phyloP scores from a whole-genome alignment of 2,888 invertebrate species.

The Dicyrtomina minuta region DNA sequence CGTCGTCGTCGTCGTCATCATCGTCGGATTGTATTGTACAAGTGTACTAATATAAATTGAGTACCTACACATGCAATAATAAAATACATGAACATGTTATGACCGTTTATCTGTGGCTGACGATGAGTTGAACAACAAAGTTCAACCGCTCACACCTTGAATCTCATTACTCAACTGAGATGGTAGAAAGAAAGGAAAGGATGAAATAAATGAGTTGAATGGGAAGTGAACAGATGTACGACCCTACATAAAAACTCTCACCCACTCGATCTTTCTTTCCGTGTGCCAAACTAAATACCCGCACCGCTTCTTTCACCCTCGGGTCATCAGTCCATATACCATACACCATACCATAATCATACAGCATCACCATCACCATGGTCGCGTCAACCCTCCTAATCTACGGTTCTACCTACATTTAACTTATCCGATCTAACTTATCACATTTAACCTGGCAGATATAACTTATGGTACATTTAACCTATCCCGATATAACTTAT shows the following conservation, averaged over 20 bases:
- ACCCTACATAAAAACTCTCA: slow-evolving; percentile 2
- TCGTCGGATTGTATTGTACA: neutral
- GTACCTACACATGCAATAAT: neutral
- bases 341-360: neutral
- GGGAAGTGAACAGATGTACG: slow-evolving; percentile 24
- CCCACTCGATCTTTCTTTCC: slow-evolving; percentile 26
- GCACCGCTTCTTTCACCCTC: neutral
- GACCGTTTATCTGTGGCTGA: slow-evolving; percentile 30
- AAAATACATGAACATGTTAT: slow-evolving; percentile 12
- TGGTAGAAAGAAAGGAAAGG: slow-evolving; percentile 8
- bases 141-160: slow-evolving; percentile 30
- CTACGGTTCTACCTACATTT: too few species aligned
- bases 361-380: too few species aligned
- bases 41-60: neutral
- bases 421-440: too few species aligned
- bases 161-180: slow-evolving; percentile 28
- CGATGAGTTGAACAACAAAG: slow-evolving; percentile 23
- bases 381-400: too few species aligned
- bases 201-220: slow-evolving; percentile 30
- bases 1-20: neutral
- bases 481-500: too few species aligned
- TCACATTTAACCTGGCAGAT: too few species aligned
- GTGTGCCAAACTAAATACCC: slow-evolving; percentile 32
- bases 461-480: too few species aligned
- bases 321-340: neutral